These are phyloP conservation scores for Actinostola sp. DNA, from an alignment of 92 coral and sea anemone genomes.

Conservation along the genomic window DNA sequence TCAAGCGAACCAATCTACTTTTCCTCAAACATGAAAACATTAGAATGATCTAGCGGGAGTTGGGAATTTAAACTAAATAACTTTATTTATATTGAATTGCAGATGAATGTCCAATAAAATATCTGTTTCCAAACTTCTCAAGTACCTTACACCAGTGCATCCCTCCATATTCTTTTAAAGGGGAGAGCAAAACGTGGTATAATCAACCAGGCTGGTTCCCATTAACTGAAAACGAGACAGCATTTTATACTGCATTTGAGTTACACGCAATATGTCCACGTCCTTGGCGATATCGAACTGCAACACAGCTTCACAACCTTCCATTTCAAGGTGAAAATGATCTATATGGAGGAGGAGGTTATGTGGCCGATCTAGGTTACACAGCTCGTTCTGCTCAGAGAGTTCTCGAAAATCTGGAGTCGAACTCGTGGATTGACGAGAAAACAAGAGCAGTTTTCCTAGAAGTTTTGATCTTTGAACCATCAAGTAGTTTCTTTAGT, in stretches of 20 bases:
- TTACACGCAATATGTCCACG: constrained; percentile 77
- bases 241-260: constrained; percentile 62
- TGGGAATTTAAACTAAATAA: neutral
- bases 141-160: constrained; percentile 51
- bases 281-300: constrained; percentile 79
- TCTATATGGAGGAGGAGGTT: constrained; percentile 84
- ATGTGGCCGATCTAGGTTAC: constrained; percentile 93
- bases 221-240: constrained; percentile 56
- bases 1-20: no score
- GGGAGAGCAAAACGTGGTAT: constrained; percentile 63
- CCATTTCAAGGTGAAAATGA: constrained; percentile 55
- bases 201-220: constrained; percentile 75
- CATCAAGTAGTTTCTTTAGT: constrained; percentile 86
- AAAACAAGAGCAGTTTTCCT: constrained; percentile 90
- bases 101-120: constrained; percentile 65
- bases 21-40: no score
- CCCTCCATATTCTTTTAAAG: constrained; percentile 64
- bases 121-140: constrained; percentile 55
- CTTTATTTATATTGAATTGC: constrained; percentile 20
- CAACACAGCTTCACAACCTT: constrained; percentile 55
- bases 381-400: constrained; percentile 75
- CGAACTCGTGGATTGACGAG: constrained; percentile 83
- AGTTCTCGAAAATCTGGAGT: constrained; percentile 66
- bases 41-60: no score
- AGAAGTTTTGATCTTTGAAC: constrained; percentile 83